Evolutionary conservation across 92 coral and sea anemone species (phyloP), one percentile per base, ranked within the genome.

Genomic region (Scolanthus callimorphus): DNA sequence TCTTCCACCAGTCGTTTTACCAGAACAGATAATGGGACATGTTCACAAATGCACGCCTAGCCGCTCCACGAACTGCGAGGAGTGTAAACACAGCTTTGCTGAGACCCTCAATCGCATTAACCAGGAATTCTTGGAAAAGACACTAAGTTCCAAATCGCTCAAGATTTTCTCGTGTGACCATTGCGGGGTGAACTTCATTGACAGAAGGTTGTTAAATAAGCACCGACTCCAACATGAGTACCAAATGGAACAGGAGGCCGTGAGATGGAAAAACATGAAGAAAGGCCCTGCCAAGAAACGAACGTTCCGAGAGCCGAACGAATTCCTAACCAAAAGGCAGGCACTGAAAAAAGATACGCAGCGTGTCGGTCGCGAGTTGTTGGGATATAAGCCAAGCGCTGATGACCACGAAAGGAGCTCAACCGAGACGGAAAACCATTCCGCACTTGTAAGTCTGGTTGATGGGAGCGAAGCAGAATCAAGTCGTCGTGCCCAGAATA

Each of bases 161-260:
- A 46, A 46, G 22, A 46, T 46, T 21, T 46, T 46, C 52, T 6
- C 52, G 4, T 46, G 52, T 46, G 52, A 46, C 17, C 52, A 46
- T 11, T 46, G 52, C 23, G 52, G 52, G 12, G 23, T 46, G 6
- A 46, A 46, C 52, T 46, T 46, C 23, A 9, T 46, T 9, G 52
- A 46, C 19, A 46, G 22, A 20, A 46, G 52, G 17, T 4, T 19
- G 4, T 21, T 46, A 9, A 46, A 46, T 21, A 46, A 46, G 17
- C 52, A 46, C 52, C 52, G 52, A 9, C 22, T 46, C 17, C 8
- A 11, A 4, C 52, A 46, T 46, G 23, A 20, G 17, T 20, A 6
- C 12, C 52, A 10, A 4, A 20, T 20, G 17, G 52, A 46, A 46
- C 19, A 19, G 17, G 19, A 46, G 17, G 11, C 22, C 4, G 4